Evolutionary conservation across 2,888 invertebrate genomes (phyloP).

Genomic region (Shargacucullia verbasci): DNA sequence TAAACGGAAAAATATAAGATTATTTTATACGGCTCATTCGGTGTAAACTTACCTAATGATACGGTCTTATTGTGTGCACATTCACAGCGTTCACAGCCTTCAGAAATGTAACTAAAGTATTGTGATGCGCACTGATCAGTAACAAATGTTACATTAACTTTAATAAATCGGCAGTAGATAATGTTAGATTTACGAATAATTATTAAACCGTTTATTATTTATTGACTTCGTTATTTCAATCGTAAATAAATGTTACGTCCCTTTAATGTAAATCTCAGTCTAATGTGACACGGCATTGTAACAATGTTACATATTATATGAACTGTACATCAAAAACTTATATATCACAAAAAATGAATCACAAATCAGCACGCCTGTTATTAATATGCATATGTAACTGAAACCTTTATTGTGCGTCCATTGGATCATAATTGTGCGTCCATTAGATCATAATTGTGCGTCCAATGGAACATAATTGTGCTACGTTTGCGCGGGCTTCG

Average conservation of each 20-base stretch:
- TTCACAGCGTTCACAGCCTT: constrained; percentile 59
- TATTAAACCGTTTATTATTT: constrained; percentile 44
- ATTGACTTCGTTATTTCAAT: constrained; percentile 51
- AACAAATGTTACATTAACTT: constrained; percentile 30
- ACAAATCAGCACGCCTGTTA: constrained; percentile 41
- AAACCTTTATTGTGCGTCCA: constrained; percentile 53
- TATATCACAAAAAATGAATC: constrained; percentile 19
- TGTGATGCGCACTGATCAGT: constrained; percentile 53
- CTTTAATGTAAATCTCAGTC: constrained; percentile 54
- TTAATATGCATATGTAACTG: constrained; percentile 22
- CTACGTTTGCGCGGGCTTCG: constrained; percentile 47
- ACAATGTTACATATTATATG: constrained; percentile 34
- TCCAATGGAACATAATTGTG: constrained; percentile 49
- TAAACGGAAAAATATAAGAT: constrained; percentile 43
- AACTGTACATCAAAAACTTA: constrained; percentile 21
- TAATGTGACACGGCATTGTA: constrained; percentile 54
- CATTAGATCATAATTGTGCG: constrained; percentile 52
- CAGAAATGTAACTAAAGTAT: constrained; percentile 49
- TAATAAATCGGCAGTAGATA: constrained; percentile 26
- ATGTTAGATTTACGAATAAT: constrained; percentile 53
- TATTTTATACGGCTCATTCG: constrained; percentile 24
- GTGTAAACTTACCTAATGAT: constrained; percentile 56
- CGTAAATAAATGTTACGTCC: constrained; percentile 56
- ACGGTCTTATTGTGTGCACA: constrained; percentile 53
- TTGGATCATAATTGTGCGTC: constrained; percentile 53